A percentile compares a stretch with the other conserved stretches of the same genome.
These are phyloP conservation scores for Lepus americanus DNA, from an alignment of 2,113 vertebrate genomes.

Conservation along the genomic window DNA sequence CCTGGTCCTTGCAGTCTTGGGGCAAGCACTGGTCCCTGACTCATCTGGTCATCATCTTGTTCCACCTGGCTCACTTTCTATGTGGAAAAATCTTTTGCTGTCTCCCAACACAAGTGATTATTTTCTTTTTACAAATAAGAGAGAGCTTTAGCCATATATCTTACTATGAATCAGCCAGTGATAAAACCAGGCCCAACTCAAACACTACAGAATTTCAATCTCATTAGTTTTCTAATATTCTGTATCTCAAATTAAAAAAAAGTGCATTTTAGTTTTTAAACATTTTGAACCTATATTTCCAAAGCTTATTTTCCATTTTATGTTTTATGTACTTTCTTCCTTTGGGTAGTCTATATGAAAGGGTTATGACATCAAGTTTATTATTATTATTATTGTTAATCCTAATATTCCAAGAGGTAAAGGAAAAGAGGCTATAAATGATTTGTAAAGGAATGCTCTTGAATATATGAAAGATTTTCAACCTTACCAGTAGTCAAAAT, in stretches of 20 bases:
- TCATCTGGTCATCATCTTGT: not conserved
- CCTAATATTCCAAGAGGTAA: not conserved
- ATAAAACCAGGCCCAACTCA: not conserved
- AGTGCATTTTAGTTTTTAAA: conserved; percentile 20
- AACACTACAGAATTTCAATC: conserved; percentile 23
- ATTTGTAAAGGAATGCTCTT: conserved; percentile 2
- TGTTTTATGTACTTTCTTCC: conserved; percentile 11
- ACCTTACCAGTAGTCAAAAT: not conserved
- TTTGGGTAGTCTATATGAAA: conserved; percentile 36
- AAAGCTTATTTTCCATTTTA: conserved; percentile 40
- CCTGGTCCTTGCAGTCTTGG: not conserved
- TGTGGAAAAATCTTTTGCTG: not conserved
- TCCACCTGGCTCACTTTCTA: not conserved
- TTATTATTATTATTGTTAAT: conserved; percentile 26
- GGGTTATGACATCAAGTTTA: conserved; percentile 4
- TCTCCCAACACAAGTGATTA: not conserved
- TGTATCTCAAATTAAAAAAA: conserved; percentile 19
- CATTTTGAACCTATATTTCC: not conserved
- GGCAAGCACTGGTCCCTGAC: not conserved
- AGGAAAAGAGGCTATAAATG: not conserved
- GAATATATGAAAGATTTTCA: conserved; percentile 37
- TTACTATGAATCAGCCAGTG: not conserved
- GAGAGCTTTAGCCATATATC: conserved; percentile 8
- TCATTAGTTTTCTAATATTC: not conserved
- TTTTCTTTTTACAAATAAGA: conserved; percentile 23